Conservation (phyloP, 2,113 vertebrate species). For the Chrysochloris asiatica region DNA sequence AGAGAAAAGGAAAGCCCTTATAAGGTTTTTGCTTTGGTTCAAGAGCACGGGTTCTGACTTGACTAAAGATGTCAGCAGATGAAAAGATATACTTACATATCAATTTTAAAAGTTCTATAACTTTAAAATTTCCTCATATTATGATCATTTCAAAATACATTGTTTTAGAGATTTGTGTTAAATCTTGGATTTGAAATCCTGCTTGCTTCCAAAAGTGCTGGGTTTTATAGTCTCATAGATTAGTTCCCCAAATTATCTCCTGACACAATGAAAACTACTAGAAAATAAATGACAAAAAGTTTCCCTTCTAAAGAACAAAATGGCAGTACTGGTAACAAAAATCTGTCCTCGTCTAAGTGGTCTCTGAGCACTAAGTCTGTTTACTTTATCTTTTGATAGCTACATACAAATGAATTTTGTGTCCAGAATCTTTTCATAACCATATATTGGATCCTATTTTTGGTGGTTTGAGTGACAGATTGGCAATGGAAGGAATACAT, state of each 20-base stretch:
- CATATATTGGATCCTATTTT: constrained; percentile 7
- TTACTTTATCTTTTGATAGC: neutral
- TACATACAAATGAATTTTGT: constrained; percentile 14
- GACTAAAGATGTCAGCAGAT: constrained; percentile 15
- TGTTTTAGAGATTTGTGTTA: constrained; percentile 30
- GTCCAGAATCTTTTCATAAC: constrained; percentile 35
- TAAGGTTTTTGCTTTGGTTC: constrained; percentile 27
- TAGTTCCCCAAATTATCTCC: constrained; percentile 45
- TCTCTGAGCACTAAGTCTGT: neutral
- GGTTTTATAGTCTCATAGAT: neutral
- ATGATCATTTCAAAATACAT: constrained; percentile 2
- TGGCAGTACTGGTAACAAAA: neutral
- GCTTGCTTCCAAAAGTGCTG: constrained; percentile 48
- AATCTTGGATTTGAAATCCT: constrained; percentile 35
- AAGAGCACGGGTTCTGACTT: constrained; percentile 29
- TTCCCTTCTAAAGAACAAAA: constrained; percentile 49
- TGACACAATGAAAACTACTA: neutral
- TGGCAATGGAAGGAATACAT: neutral
- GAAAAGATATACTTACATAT: neutral
- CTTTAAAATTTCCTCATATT: neutral
- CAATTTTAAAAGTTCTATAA: neutral
- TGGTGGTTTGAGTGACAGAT: neutral
- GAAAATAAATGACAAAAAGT: constrained; percentile 31
- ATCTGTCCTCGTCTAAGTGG: neutral
- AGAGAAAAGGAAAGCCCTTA: neutral